Base-by-base conservation (phyloP, 2,113 vertebrate genomes). In the Spilogale gracilis region DNA sequence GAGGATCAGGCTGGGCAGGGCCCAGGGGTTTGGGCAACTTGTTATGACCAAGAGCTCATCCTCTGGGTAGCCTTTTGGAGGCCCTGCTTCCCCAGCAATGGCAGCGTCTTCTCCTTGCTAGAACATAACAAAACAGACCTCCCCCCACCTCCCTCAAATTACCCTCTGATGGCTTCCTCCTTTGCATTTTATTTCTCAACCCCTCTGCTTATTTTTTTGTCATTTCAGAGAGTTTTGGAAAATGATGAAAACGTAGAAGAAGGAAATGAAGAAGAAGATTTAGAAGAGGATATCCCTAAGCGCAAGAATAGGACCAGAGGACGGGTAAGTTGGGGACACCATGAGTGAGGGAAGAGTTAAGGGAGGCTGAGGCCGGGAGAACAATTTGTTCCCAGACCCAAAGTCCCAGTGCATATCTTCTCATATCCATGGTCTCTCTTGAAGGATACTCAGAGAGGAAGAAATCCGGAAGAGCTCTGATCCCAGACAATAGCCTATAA, bases 231-330 rank as follows among this genome's bases (percentile, higher is more conserved):
- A 98, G 99, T 99, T 97, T 98, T 99, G 97, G 99, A 99, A 98
- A 99, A 99, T 52, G 99, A 99, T 83, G 99, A 99, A 98, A 99
- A 99, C 65, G 99, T 99, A 67, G 99, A 99, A 94, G 99, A 99
- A 98, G 99, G 99, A 97, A 99, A 99, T 4, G 99, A 99, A 80
- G 99, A 99, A 69, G 99, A 99, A 25, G 99, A 99, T 97, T 99
- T 99, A 98, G 99, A 99, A 98, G 99, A 99, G 97, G 99, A 99
- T 97, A 99, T 99, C 98, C 99, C 99, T 84, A 99, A 99, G 98
- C 99, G 99, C 97, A 99, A 99, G 98, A 99, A 99, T 98, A 99
- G 99, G 98, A 99, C 99, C 98, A 99, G 99, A 99, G 99, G 99
- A 98, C 99, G 99, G 99, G 99, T 99, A 98, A 99, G 99, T 98